Evolutionary conservation across 2,888 invertebrate species (phyloP).

Genomic region (Zygaena filipendulae): DNA sequence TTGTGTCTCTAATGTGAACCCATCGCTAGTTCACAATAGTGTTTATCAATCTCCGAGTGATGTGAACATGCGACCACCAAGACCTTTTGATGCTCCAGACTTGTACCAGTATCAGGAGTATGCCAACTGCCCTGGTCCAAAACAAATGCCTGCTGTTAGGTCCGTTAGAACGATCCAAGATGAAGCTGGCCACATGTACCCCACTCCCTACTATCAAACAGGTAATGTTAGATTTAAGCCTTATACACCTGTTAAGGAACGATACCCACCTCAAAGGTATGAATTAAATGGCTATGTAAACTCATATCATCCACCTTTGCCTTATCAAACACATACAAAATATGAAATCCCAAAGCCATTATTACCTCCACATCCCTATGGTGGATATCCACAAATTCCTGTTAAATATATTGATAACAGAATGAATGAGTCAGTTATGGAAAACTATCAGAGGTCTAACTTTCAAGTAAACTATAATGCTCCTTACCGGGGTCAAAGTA

Average conservation of each 20-base stretch:
- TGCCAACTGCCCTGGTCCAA: conserved; percentile 39
- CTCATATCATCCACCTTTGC: conserved; percentile 41
- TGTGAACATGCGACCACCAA: conserved; percentile 35
- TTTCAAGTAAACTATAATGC: conserved; percentile 37
- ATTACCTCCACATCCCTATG: conserved; percentile 37
- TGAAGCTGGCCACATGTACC: conserved; percentile 37
- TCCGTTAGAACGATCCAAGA: conserved; percentile 38
- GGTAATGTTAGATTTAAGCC: conserved; percentile 50
- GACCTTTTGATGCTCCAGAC: conserved; percentile 42
- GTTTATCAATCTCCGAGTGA: conserved; percentile 37
- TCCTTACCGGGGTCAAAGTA: conserved; percentile 39
- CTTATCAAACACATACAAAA: conserved; percentile 36
- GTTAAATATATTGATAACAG: conserved; percentile 49
- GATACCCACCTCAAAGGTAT: conserved; percentile 53
- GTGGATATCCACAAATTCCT: conserved; percentile 37
- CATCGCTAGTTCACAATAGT: conserved; percentile 28
- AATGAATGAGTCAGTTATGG: conserved; percentile 37
- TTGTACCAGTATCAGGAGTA: conserved; percentile 50
- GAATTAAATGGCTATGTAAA: conserved; percentile 48
- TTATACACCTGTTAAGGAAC: conserved; percentile 48
- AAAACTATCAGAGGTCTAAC: conserved; percentile 43
- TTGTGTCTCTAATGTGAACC: conserved; percentile 39
- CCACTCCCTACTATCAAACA: conserved; percentile 45
- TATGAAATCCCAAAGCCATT: conserved; percentile 47
- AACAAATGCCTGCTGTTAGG: conserved; percentile 34